A percentile compares a stretch with the other conserved stretches of the same genome.
These are phyloP conservation scores for Pampusana beccarii DNA, from an alignment of 2,113 vertebrate species.

Conservation along the genomic window DNA sequence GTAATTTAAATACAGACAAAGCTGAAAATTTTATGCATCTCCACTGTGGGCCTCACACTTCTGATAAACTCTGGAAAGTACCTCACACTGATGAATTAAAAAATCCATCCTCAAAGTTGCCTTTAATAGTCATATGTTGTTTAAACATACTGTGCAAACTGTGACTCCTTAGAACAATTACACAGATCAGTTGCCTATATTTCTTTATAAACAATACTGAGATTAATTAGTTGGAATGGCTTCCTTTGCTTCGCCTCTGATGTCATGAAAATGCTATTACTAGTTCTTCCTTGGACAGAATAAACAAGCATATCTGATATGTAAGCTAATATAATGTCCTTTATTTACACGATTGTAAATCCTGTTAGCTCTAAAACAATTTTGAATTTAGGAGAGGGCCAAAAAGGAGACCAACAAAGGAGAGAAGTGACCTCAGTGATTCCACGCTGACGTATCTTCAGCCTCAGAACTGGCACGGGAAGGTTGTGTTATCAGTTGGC, in stretches of 20 bases:
- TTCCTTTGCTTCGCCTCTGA: constrained; percentile 73
- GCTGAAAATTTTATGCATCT: neutral
- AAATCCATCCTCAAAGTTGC: constrained; percentile 16
- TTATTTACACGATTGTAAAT: constrained; percentile 67
- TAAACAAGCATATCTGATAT: constrained; percentile 69
- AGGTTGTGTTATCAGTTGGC: constrained; percentile 54
- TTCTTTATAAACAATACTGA: constrained; percentile 66
- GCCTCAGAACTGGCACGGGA: constrained; percentile 53
- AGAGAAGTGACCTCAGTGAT: constrained; percentile 66
- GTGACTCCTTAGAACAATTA: constrained; percentile 63
- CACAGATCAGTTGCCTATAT: constrained; percentile 45
- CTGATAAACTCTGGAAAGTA: neutral
- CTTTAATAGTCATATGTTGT: neutral
- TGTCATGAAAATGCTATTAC: constrained; percentile 72
- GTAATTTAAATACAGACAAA: neutral
- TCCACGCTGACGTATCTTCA: constrained; percentile 17
- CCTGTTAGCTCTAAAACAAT: constrained; percentile 65
- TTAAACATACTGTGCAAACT: constrained; percentile 66
- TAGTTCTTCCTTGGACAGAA: constrained; percentile 67
- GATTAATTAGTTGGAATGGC: constrained; percentile 69
- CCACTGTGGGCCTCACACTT: neutral
- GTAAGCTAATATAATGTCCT: constrained; percentile 66
- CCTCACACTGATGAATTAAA: constrained; percentile 19
- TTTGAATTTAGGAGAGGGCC: constrained; percentile 43
- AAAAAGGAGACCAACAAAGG: constrained; percentile 62